Percentiles rank a stretch among this genome's conserved stretches.
phyloP scores from a whole-genome alignment of 2,113 vertebrate species.

The Tragelaphus scriptus region DNA sequence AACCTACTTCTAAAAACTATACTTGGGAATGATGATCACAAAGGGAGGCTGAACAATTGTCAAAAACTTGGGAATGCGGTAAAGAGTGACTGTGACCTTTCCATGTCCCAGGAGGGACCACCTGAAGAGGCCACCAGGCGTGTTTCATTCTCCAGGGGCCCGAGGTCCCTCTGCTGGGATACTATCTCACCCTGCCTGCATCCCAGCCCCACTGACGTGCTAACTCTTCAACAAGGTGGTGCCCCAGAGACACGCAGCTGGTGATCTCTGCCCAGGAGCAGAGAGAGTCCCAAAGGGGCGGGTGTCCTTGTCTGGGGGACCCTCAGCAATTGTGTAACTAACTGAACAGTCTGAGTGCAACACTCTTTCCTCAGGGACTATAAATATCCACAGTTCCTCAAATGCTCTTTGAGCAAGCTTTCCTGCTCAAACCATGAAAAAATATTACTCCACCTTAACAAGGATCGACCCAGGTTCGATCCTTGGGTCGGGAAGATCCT shows the following conservation, averaged over 20 bases:
- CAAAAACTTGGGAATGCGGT: rapidly evolving
- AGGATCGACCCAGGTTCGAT: background rate
- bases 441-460: background rate
- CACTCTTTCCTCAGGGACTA: background rate
- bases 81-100: background rate
- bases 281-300: background rate
- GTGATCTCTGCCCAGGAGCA: background rate
- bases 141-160: background rate
- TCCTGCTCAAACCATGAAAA: rapidly evolving
- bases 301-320: rapidly evolving
- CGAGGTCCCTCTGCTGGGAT: rapidly evolving
- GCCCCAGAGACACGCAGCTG: background rate
- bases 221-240: background rate
- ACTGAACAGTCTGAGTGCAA: background rate
- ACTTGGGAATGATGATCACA: background rate
- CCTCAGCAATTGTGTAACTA: rapidly evolving
- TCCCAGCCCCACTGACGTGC: rapidly evolving
- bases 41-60: no score
- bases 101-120: rapidly evolving
- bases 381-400: background rate
- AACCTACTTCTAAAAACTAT: background rate
- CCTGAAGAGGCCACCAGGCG: background rate
- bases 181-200: rapidly evolving
- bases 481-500: background rate
- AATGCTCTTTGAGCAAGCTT: background rate